A percentile compares a stretch with the other conserved stretches of the same genome.
phyloP scores from a whole-genome alignment of 2,113 vertebrate species.

The Gila orcuttii region DNA sequence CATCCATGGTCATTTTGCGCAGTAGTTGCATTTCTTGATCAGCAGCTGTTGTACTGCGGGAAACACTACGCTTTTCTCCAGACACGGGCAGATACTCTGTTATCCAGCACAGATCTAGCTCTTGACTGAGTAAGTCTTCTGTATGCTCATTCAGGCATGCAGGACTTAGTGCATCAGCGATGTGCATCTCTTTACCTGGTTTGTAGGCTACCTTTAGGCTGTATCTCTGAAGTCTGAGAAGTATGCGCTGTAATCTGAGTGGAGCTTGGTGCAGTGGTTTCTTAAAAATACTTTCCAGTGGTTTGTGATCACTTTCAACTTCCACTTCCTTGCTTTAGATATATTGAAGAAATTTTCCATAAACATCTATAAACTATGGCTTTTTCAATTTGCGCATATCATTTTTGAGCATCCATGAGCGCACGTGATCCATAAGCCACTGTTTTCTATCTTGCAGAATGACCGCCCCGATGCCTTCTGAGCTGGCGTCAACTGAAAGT shows the following conservation, averaged over 20 bases:
- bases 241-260: background rate
- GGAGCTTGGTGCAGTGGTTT: background rate
- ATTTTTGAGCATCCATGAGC: background rate
- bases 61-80: background rate
- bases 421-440: constrained; percentile 30
- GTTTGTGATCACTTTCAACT: constrained; percentile 16
- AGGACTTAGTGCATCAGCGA: background rate
- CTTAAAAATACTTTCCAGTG: background rate
- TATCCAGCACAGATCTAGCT: background rate
- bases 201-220: background rate
- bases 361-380: constrained; percentile 28
- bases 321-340: background rate
- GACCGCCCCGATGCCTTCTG: background rate
- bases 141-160: background rate
- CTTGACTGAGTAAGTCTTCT: background rate
- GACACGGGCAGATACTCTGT: background rate
- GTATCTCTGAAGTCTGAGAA: constrained; percentile 13
- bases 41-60: background rate
- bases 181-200: constrained; percentile 9
- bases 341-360: constrained; percentile 24
- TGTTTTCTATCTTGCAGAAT: constrained; percentile 7
- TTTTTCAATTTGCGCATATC: constrained; percentile 27
- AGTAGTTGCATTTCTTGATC: too few species aligned
- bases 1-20: constrained; percentile 2
- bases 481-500: too few species aligned